Evolutionary conservation across 2,888 invertebrate species (phyloP).

Genomic region (Abrostola tripartita): DNA sequence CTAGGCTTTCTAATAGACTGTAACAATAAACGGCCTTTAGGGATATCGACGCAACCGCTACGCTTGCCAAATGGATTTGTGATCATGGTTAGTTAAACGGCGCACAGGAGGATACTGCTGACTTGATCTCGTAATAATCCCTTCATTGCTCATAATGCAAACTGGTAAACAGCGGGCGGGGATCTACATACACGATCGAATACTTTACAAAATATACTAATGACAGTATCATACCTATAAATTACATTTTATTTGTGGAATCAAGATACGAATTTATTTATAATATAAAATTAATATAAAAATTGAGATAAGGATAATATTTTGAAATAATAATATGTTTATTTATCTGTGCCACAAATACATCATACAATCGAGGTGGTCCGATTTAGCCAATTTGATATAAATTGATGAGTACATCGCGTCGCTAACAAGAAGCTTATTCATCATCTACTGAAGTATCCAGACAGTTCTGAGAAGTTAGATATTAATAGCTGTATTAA

Average conservation of each 20-base stretch:
- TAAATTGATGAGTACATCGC: conserved; percentile 4
- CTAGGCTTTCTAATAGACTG: not conserved
- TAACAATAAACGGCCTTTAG: not conserved
- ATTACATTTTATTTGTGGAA: no score
- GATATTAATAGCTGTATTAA: not conserved
- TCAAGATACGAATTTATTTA: no score
- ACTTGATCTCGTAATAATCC: no score
- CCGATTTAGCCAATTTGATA: conserved; percentile 1
- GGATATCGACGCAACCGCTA: not conserved
- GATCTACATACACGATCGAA: no score
- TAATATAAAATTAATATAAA: no score
- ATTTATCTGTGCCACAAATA: not conserved
- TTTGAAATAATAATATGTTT: not conserved
- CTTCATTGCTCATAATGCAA: no score
- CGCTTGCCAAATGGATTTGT: conserved; percentile 6
- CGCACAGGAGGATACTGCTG: not conserved
- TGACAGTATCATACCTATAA: no score
- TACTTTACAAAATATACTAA: no score
- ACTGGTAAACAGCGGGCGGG: no score
- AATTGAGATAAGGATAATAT: no score
- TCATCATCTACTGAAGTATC: not conserved
- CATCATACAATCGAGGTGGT: not conserved
- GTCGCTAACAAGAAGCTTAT: not conserved
- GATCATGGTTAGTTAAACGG: conserved; percentile 3
- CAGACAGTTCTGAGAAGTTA: not conserved